Percentiles rank a stretch among this genome's conserved stretches.
These are phyloP conservation scores for Typhlichthys eigenmanni DNA, from an alignment of 2,797 vertebrate genomes.

Conservation along the genomic window DNA sequence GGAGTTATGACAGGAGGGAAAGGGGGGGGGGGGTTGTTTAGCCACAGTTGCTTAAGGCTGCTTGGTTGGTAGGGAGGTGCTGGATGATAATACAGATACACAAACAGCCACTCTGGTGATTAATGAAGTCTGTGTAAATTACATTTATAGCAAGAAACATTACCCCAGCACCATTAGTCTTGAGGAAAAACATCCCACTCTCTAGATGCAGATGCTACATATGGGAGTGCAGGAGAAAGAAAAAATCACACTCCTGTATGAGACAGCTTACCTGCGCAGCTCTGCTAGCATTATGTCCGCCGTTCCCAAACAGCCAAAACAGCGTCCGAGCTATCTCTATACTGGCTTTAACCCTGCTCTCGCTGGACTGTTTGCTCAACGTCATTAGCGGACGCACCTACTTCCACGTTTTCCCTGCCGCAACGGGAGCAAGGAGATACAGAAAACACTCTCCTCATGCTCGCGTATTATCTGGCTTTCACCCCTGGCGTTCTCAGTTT, in stretches of 20 bases:
- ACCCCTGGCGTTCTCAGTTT: conserved; percentile 79
- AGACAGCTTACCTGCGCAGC: conserved; percentile 4
- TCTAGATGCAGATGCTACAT: conserved; percentile 53
- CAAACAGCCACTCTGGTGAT: conserved; percentile 77
- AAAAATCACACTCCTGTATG: conserved; percentile 12
- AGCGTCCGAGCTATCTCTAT: conserved; percentile 20
- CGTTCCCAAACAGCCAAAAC: background rate
- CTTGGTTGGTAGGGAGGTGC: conserved; percentile 20
- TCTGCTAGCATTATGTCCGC: conserved; percentile 15
- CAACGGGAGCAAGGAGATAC: conserved; percentile 51
- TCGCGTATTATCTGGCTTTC: conserved; percentile 75
- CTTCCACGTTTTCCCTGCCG: conserved; percentile 53
- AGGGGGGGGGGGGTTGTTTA: conserved; percentile 16
- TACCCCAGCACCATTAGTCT: conserved; percentile 79
- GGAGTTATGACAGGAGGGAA: conserved; percentile 14
- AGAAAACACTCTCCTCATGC: conserved; percentile 65
- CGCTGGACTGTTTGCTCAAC: conserved; percentile 35
- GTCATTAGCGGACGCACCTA: conserved; percentile 29
- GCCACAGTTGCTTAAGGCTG: conserved; percentile 6
- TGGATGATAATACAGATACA: conserved; percentile 64
- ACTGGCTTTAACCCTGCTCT: conserved; percentile 30
- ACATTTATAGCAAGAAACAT: conserved; percentile 78
- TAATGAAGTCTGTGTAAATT: conserved; percentile 76
- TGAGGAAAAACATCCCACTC: conserved; percentile 72
- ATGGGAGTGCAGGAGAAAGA: conserved; percentile 46